phyloP scores from a whole-genome alignment of 2,888 invertebrate genomes.

The Pecten maximus region DNA sequence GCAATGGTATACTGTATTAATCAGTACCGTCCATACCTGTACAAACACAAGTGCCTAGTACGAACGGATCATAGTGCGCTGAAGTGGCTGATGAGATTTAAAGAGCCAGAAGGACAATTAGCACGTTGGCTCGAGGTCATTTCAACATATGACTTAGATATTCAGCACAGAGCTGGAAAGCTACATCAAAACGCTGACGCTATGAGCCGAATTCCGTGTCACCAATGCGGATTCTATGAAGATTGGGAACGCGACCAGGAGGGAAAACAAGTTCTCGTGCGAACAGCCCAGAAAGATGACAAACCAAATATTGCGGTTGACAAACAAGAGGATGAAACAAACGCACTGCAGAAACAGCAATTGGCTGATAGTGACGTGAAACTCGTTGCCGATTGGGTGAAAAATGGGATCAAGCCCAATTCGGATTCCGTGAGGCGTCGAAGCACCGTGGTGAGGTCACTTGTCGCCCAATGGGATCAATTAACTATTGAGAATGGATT shows the following conservation, averaged over 20 bases:
- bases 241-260: not conserved
- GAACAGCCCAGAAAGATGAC: not conserved
- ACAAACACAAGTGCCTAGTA: not conserved
- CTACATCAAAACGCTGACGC: not conserved
- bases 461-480: constrained; percentile 31
- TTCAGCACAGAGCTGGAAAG: not conserved
- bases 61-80: not conserved
- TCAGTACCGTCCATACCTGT: not conserved
- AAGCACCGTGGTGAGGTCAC: constrained; percentile 33
- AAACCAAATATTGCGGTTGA: not conserved
- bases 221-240: not conserved
- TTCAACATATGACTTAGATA: not conserved
- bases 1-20: not conserved
- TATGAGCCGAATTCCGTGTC: not conserved
- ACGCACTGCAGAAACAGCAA: not conserved
- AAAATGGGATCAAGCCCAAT: not conserved
- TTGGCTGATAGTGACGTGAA: not conserved
- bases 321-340: not conserved
- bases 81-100: not conserved
- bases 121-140: not conserved
- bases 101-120: not conserved
- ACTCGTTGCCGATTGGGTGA: constrained; percentile 30
- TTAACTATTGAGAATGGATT: constrained; percentile 38
- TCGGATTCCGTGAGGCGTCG: not conserved
- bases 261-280: not conserved